Percentiles rank a stretch among this genome's conserved stretches.
phyloP scores from a whole-genome alignment of 1,140 invertebrate genomes.

The Triops cancriformis region DNA sequence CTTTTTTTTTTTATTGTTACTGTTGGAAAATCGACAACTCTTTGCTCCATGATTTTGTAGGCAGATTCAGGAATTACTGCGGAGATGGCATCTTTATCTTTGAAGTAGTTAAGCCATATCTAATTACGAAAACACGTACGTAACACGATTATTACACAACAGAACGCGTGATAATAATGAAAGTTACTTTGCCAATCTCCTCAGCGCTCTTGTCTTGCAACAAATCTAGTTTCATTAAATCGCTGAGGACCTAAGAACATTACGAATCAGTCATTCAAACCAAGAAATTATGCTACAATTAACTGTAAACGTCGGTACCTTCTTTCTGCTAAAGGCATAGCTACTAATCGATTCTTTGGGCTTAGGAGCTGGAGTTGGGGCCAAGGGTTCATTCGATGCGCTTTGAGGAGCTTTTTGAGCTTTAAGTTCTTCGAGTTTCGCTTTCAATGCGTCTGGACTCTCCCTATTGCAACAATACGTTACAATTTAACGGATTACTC shows the following conservation, averaged over 20 bases:
- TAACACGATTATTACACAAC: conserved; percentile 19
- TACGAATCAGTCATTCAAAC: conserved; percentile 33
- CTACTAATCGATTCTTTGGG: conserved; percentile 31
- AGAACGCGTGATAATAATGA: not conserved
- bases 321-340: conserved; percentile 24
- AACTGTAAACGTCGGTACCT: conserved; percentile 17
- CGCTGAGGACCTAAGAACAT: conserved; percentile 46
- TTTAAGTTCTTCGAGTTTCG: conserved; percentile 51
- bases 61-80: conserved; percentile 54
- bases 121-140: conserved; percentile 30
- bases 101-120: conserved; percentile 75
- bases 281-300: no score
- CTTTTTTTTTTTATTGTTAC: conserved; percentile 30
- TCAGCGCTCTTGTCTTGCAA: conserved; percentile 59
- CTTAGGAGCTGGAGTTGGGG: conserved; percentile 34
- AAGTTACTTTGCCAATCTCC: conserved; percentile 48
- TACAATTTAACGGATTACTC: conserved; percentile 16
- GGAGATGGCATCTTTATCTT: conserved; percentile 61
- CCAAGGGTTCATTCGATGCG: conserved; percentile 27
- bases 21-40: conserved; percentile 51
- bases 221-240: conserved; percentile 71
- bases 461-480: conserved; percentile 37
- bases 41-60: conserved; percentile 50
- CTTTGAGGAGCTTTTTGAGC: conserved; percentile 40
- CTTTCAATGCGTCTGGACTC: conserved; percentile 63